Base-by-base conservation (phyloP, 1,140 invertebrate species). In the Drosophila trapezifrons region DNA sequence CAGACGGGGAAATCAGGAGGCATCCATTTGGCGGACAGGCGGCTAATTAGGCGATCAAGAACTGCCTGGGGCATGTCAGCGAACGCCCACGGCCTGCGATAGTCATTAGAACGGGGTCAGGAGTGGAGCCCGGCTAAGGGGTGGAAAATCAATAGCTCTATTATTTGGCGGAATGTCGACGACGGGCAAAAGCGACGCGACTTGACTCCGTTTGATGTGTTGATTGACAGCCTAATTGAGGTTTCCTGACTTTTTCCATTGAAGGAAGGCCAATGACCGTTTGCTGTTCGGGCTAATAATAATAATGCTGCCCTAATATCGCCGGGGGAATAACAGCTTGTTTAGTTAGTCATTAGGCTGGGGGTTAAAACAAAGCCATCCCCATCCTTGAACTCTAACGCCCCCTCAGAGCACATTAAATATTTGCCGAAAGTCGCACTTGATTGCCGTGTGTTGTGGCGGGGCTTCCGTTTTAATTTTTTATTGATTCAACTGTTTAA, bases 191-290 rank as follows among this genome's bases (percentile, higher is more conserved):
- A 54, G 25, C n/a, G 64, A 54, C 45, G 58, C 77, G 43, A 60
- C 38, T 45, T 35, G 40, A 32, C 52, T 71, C 51, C 35, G 56
- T 58, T 57, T 32, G 66, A 71, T 71, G 76, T 78, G 77, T 80
- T 87, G 84, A 87, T 87, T 87, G 84, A 87, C 84, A 89, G 80
- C 84, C 76, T 75, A 87, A 89, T 87, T 87, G 84, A 89, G 84
- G 84, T 84, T 89, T 72, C 70, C 69, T 59, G 74, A 84, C 80
- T 87, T 77, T 47, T 73, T 78, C 43, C 64, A 76, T 75, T 57
- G 49, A 40, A 40, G 35, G 15, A 22, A 54, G 84, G 79, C 63
- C 84, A 80, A 75, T 55, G 84, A 84, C 73, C 84, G 76, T 40
- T 82, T 77, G 56, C 29, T 60, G 56, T 58, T 66, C 65, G 63